These are phyloP conservation scores for Semnopithecus entellus DNA, from an alignment of 2,113 vertebrate genomes.

Conservation along the genomic window DNA sequence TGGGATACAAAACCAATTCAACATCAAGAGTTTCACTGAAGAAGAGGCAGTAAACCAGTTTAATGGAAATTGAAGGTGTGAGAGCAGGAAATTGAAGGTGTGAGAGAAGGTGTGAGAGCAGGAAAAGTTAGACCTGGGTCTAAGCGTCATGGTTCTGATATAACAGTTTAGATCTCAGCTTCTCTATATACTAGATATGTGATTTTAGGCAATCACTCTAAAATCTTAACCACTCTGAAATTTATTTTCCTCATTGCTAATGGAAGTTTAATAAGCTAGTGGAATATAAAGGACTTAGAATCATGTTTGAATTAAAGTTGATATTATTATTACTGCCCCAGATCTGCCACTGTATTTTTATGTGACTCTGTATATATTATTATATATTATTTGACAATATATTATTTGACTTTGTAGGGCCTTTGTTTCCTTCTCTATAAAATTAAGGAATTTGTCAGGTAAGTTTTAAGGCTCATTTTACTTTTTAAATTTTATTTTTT, in stretches of 20 bases:
- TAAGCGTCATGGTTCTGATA: not conserved
- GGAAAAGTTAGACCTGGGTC: not conserved
- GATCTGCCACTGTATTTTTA: not conserved
- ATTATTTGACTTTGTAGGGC: not conserved
- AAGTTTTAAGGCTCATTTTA: not conserved
- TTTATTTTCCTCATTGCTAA: not conserved
- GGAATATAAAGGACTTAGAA: not conserved
- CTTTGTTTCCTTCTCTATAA: not conserved
- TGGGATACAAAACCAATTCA: not conserved
- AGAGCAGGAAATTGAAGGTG: not conserved
- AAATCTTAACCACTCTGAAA: not conserved
- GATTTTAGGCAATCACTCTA: not conserved
- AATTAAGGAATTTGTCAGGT: not conserved
- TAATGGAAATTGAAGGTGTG: not conserved
- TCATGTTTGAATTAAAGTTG: not conserved
- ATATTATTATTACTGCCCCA: not conserved
- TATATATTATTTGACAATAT: not conserved
- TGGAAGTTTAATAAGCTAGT: not conserved
- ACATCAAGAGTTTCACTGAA: not conserved
- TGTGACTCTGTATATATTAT: not conserved
- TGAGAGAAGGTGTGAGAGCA: not conserved
- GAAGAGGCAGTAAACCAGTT: not conserved
- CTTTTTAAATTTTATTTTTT: not conserved
- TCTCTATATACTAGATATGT: not conserved
- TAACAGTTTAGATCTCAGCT: not conserved